Evolutionary conservation across 2,888 invertebrate species (phyloP).

Genomic region (Cacoxenus indagator): DNA sequence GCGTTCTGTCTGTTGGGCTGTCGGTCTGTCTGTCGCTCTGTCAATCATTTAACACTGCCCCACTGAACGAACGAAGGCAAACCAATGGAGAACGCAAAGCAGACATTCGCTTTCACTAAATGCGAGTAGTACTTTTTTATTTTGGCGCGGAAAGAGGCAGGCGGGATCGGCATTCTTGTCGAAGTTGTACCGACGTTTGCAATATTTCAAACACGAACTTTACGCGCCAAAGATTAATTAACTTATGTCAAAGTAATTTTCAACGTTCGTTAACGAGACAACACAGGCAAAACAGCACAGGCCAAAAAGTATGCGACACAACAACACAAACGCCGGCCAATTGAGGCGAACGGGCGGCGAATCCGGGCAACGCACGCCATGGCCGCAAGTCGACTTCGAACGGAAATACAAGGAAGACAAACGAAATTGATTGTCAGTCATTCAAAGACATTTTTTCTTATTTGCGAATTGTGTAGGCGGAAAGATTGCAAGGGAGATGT

Average conservation of each 20-base stretch:
- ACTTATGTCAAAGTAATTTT: slow-evolving; percentile 69
- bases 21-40: neutral
- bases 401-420: slow-evolving; percentile 32
- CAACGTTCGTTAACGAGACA: slow-evolving; percentile 65
- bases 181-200: slow-evolving; percentile 34
- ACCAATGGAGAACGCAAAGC: neutral
- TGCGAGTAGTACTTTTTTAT: neutral
- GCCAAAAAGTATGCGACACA: slow-evolving; percentile 5
- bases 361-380: neutral
- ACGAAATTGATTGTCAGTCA: slow-evolving; percentile 68
- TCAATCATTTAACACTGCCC: neutral
- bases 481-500: neutral
- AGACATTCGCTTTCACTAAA: no score
- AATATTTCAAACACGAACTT: slow-evolving; percentile 64
- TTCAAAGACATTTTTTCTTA: slow-evolving; percentile 68
- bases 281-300: neutral
- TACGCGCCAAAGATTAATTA: slow-evolving; percentile 70
- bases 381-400: neutral
- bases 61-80: neutral
- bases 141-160: neutral
- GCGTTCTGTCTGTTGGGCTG: slow-evolving; percentile 15
- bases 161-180: neutral
- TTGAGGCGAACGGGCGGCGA: no score
- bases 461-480: slow-evolving; percentile 34
- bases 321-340: no score